phyloP scores from a whole-genome alignment of 2,797 vertebrate species.

The Chelonia mydas region DNA sequence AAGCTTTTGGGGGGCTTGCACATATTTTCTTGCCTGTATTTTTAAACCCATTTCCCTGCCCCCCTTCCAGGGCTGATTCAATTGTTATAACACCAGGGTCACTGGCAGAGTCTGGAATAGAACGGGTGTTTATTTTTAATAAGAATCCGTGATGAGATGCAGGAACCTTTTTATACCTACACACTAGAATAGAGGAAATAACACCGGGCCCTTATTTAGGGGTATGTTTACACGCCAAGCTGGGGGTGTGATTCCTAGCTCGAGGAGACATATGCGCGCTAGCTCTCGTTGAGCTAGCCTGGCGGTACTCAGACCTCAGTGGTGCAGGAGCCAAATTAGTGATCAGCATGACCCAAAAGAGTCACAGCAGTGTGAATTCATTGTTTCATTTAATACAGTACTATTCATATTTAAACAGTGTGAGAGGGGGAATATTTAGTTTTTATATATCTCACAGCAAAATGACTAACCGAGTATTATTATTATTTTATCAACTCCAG shows the following conservation, averaged over 20 bases:
- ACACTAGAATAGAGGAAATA: conserved; percentile 55
- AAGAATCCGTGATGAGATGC: background rate
- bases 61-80: background rate
- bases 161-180: conserved; percentile 52
- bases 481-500: background rate
- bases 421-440: background rate
- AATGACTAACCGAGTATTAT: background rate
- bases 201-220: conserved; percentile 56
- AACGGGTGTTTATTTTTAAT: background rate
- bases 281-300: background rate
- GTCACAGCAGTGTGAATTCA: background rate
- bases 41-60: background rate
- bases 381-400: background rate
- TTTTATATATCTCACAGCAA: background rate
- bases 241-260: background rate
- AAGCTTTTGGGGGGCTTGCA: background rate
- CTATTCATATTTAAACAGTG: background rate
- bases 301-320: background rate
- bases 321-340: background rate
- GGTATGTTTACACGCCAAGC: background rate
- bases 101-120: background rate
- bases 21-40: background rate
- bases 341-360: background rate
- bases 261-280: too few relatives aligned
- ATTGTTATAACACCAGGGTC: background rate